Evolutionary conservation across 2,888 invertebrate genomes (phyloP).

Genomic region (Nezara viridula): DNA sequence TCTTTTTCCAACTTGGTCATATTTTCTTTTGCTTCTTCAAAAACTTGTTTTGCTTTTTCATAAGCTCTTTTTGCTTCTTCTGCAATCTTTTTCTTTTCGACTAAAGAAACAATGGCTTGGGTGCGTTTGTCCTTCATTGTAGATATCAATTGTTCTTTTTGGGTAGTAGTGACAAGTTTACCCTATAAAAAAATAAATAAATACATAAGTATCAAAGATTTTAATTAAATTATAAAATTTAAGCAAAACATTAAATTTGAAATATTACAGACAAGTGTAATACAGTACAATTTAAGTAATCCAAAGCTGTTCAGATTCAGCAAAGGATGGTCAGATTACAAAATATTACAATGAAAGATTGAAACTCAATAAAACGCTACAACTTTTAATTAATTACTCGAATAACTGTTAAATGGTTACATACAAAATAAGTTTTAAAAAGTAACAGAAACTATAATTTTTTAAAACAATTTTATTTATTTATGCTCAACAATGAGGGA

Average conservation of each 20-base stretch:
- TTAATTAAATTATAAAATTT: neutral
- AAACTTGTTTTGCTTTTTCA: constrained; percentile 65
- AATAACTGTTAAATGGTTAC: too few relatives aligned
- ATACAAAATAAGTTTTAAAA: too few relatives aligned
- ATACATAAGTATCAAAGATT: constrained; percentile 27
- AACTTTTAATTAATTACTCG: too few relatives aligned
- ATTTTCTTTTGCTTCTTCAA: constrained; percentile 69
- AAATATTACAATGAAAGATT: too few relatives aligned
- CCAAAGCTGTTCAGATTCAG: too few relatives aligned
- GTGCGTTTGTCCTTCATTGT: neutral
- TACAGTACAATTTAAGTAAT: too few relatives aligned
- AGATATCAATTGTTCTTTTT: constrained; percentile 1
- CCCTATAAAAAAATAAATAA: constrained; percentile 55
- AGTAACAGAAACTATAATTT: too few relatives aligned
- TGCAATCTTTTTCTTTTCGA: neutral
- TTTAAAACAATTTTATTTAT: too few relatives aligned
- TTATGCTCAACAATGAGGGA: too few relatives aligned
- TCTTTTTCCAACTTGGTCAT: constrained; percentile 69
- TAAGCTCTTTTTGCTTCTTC: constrained; percentile 53
- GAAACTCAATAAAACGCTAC: too few relatives aligned
- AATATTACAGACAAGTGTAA: too few relatives aligned
- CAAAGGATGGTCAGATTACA: too few relatives aligned
- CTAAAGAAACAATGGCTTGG: neutral
- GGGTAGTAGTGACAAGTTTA: constrained; percentile 4
- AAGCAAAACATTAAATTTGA: neutral